A percentile compares a stretch with the other conserved stretches of the same genome.
Evolutionary conservation across 1,140 invertebrate genomes (phyloP).

Genomic region (Drosophila neocordata): DNA sequence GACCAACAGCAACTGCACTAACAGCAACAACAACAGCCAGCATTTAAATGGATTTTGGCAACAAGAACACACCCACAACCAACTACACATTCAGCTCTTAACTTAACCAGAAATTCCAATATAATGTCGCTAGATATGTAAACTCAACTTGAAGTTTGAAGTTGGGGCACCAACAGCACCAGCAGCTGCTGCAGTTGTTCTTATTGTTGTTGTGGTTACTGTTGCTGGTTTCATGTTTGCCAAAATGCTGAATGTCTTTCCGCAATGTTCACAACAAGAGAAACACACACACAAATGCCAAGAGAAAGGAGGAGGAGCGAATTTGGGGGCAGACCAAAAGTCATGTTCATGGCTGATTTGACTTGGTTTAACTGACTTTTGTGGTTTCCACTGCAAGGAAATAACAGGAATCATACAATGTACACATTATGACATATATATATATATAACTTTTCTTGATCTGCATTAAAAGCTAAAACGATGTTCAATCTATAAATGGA

Average conservation of each 20-base stretch:
- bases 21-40: conserved; percentile 29
- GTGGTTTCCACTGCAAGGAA: conserved; percentile 34
- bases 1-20: conserved; percentile 55
- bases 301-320: not conserved
- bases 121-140: conserved; percentile 49
- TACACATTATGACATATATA: too few species aligned
- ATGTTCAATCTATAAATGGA: too few species aligned
- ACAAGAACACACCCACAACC: conserved; percentile 51
- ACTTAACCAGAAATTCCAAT: conserved; percentile 26
- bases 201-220: conserved; percentile 37
- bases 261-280: conserved; percentile 71
- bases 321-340: not conserved
- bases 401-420: not conserved
- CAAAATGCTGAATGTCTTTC: conserved; percentile 76
- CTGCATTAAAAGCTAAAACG: too few species aligned
- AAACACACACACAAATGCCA: conserved; percentile 35
- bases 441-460: too few species aligned
- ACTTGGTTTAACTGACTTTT: conserved; percentile 48
- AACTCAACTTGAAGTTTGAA: conserved; percentile 24
- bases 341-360: conserved; percentile 46
- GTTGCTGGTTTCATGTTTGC: conserved; percentile 42
- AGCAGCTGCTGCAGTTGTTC: conserved; percentile 20
- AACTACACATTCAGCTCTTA: conserved; percentile 7
- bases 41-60: conserved; percentile 79
- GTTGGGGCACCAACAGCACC: too few species aligned